phyloP scores from a whole-genome alignment of 2,797 vertebrate genomes.

The Erethizon dorsatum region DNA sequence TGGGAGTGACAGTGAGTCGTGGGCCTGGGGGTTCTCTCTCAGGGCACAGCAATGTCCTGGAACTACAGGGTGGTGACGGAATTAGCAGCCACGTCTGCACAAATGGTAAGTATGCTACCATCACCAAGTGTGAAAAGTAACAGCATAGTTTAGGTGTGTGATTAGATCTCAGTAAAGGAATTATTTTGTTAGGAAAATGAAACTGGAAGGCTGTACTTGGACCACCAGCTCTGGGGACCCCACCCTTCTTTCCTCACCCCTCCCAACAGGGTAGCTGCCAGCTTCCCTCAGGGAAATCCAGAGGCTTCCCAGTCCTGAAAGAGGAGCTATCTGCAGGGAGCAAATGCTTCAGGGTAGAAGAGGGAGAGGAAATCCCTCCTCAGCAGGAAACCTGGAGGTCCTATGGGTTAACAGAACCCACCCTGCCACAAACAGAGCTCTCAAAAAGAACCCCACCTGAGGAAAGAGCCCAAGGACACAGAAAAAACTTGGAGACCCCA shows the following conservation, averaged over 20 bases:
- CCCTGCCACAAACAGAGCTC: background rate
- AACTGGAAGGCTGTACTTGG: background rate
- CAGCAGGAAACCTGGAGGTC: background rate
- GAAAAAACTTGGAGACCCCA: background rate
- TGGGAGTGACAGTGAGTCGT: background rate
- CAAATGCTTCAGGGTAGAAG: background rate
- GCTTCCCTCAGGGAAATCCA: background rate
- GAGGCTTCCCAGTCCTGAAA: background rate
- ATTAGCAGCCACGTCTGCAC: background rate
- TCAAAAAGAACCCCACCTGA: background rate
- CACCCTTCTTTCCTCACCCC: background rate
- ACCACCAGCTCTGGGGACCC: background rate
- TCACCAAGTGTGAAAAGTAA: background rate
- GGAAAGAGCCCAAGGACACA: background rate
- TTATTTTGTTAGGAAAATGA: background rate
- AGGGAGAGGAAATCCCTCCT: background rate
- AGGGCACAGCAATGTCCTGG: background rate
- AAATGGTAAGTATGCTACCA: too few species aligned
- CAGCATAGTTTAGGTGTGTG: background rate
- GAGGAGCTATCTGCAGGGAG: background rate
- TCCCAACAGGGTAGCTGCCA: background rate
- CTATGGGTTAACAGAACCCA: background rate
- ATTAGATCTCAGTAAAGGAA: background rate
- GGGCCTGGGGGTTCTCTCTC: background rate
- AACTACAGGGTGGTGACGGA: background rate